Conservation (phyloP, 30 jellyfish, hydroid and myxozoan species). For the Mastigias papua region DNA sequence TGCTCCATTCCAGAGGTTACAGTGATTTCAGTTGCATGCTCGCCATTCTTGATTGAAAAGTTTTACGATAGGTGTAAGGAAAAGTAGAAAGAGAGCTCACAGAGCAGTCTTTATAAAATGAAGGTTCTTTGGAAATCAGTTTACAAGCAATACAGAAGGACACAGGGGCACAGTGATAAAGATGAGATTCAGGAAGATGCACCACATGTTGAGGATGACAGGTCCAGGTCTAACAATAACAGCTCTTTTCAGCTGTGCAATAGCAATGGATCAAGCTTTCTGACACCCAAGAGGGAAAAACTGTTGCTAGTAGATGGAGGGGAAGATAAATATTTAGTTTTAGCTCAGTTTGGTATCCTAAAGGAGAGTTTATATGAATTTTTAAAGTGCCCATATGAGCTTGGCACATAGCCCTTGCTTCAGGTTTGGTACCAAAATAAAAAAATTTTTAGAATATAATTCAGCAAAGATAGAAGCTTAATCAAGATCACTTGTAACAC, state of each 20-base stretch:
- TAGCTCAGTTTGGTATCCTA: conserved; percentile 6
- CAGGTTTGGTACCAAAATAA: background rate
- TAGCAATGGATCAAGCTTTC: background rate
- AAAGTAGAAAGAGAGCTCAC: too few species aligned
- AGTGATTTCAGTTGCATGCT: too few species aligned
- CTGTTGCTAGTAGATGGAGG: background rate
- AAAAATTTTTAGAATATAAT: too few species aligned
- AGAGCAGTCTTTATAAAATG: too few species aligned
- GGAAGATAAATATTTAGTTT: background rate
- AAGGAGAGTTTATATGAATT: conserved; percentile 1
- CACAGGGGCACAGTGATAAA: too few species aligned
- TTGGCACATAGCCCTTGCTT: conserved; percentile 27
- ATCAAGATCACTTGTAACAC: background rate
- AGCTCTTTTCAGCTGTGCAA: conserved; percentile 1
- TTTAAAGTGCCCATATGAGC: conserved; percentile 11
- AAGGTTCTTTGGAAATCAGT: too few species aligned
- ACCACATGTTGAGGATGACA: background rate
- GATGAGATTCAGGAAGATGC: too few species aligned
- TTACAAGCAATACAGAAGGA: too few species aligned
- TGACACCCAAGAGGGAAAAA: background rate
- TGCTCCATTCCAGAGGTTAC: too few species aligned
- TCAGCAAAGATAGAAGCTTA: background rate
- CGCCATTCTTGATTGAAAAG: too few species aligned
- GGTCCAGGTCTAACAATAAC: background rate
- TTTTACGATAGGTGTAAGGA: too few species aligned